Evolutionary conservation across 2,797 vertebrate species (phyloP).

Genomic region (Macropus fuliginosus): DNA sequence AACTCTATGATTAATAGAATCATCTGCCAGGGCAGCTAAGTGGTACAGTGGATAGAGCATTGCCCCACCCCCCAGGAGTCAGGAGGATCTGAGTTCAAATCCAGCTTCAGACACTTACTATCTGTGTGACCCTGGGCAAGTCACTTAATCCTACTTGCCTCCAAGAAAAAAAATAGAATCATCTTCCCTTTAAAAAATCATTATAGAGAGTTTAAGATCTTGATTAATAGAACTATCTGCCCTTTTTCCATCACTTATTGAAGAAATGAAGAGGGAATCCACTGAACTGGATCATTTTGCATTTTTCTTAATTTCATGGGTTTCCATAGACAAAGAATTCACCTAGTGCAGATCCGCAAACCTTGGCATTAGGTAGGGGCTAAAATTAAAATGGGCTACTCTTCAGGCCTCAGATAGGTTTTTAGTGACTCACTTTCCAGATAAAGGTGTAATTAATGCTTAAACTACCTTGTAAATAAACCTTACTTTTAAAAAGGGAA

Average conservation of each 20-base stretch:
- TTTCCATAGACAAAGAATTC: background rate
- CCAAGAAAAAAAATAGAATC: too few species aligned
- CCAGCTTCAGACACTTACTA: background rate
- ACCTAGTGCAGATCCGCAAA: background rate
- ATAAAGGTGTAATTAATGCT: too few species aligned
- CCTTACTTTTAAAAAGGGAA: too few species aligned
- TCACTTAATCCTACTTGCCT: too few species aligned
- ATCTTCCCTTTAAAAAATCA: background rate
- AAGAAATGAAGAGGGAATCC: background rate
- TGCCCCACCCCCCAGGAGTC: background rate
- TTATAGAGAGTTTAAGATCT: background rate
- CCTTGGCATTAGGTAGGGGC: too few species aligned
- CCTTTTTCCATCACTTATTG: background rate
- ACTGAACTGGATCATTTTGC: background rate
- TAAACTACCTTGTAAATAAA: too few species aligned
- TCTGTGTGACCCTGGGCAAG: too few species aligned
- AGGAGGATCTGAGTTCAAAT: background rate
- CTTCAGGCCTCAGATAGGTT: too few species aligned
- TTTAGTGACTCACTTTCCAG: too few species aligned
- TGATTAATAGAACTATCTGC: background rate
- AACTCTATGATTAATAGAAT: background rate
- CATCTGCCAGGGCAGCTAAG: background rate
- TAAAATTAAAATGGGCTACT: too few species aligned
- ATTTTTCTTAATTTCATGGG: background rate
- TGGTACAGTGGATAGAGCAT: background rate